These are phyloP conservation scores for Ibidorhyncha struthersii DNA, from an alignment of 2,113 vertebrate genomes.

Conservation along the genomic window DNA sequence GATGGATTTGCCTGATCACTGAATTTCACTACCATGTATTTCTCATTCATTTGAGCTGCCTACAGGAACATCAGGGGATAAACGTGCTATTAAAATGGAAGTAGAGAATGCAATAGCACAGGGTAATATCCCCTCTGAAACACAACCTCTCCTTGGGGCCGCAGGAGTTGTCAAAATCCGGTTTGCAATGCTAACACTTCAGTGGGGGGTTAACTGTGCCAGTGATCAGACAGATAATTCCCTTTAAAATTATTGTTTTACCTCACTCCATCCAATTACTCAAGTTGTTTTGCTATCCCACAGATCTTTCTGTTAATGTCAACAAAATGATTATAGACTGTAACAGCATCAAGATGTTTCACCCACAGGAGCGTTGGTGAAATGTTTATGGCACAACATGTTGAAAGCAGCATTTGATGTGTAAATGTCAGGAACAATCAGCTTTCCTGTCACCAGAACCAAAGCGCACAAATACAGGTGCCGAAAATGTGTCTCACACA, in stretches of 20 bases:
- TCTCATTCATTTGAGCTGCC: neutral
- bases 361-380: slow-evolving; percentile 5
- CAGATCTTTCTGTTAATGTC: slow-evolving; percentile 49
- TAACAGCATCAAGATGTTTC: slow-evolving; percentile 33
- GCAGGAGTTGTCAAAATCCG: neutral
- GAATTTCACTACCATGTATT: neutral
- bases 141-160: neutral
- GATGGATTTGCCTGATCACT: neutral
- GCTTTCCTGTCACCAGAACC: neutral
- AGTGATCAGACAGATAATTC: neutral
- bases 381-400: neutral
- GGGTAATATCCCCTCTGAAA: neutral
- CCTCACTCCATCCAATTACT: slow-evolving; percentile 20
- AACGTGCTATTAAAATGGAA: neutral
- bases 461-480: neutral
- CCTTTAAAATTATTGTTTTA: slow-evolving; percentile 64
- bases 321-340: slow-evolving; percentile 58
- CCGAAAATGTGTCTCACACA: neutral
- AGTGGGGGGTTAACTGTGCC: neutral
- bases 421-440: slow-evolving; percentile 41
- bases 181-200: neutral
- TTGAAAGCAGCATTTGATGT: slow-evolving; percentile 42
- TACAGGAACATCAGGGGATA: neutral
- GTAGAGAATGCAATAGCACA: neutral
- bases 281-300: slow-evolving; percentile 26